Percentiles rank a stretch among this genome's conserved stretches.
Evolutionary conservation across 2,113 vertebrate species (phyloP).

Genomic region (Podilymbus podiceps): DNA sequence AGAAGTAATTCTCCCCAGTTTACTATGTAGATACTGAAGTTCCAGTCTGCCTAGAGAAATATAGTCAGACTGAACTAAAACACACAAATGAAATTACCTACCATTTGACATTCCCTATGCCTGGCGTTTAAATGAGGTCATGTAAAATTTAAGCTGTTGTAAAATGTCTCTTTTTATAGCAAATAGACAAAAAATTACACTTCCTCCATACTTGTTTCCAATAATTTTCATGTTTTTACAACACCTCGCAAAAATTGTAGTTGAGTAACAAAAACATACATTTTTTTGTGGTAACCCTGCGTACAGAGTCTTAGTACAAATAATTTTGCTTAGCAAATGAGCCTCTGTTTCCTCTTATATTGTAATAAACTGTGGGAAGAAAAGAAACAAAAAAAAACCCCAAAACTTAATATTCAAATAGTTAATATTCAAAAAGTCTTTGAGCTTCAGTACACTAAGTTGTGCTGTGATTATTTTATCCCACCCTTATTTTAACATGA

Average conservation of each 20-base stretch:
- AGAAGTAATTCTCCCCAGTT: background rate
- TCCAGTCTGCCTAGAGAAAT: background rate
- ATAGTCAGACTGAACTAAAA: background rate
- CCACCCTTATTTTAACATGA: background rate
- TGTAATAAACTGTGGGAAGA: background rate
- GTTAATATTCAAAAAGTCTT: background rate
- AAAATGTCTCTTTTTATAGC: background rate
- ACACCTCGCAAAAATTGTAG: background rate
- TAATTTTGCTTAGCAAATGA: background rate
- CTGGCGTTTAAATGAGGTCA: background rate
- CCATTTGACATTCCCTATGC: background rate
- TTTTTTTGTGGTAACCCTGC: background rate
- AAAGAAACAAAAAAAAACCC: background rate
- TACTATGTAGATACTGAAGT: background rate
- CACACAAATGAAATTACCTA: background rate
- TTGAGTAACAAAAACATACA: background rate
- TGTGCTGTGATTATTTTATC: background rate
- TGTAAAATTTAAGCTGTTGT: background rate
- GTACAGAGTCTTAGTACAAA: background rate
- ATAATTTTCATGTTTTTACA: background rate
- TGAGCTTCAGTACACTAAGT: background rate
- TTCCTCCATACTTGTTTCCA: background rate
- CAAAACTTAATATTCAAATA: background rate
- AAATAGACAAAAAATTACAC: background rate
- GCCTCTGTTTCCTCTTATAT: background rate